Evolutionary conservation across 2,888 invertebrate genomes (phyloP), one percentile per base, ranked within the genome.

Genomic region (Papilio elwesi): DNA sequence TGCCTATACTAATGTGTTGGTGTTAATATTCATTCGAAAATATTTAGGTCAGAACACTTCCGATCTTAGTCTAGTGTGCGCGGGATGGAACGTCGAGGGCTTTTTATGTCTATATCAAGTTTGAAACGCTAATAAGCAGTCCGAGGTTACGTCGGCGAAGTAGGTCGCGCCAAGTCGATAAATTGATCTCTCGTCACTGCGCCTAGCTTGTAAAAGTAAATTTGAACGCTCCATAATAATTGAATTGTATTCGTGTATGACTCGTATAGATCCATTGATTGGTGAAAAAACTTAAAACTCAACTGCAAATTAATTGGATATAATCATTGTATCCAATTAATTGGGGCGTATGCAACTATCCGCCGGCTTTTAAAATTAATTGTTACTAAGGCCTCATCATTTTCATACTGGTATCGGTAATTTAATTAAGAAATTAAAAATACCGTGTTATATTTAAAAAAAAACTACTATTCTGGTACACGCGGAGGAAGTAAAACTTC

Each of bases 81-180:
- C 47, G 48, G 13, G 68, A 68, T 57, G 38, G 68, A 51, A 62
- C 48, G 26, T 68, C 49, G 51, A 59, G 15, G 49, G 68, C 59
- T 68, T 64, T 70, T 64, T 53, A 70, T 64, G 62, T 52, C 48
- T 62, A 49, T 62, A 68, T 63, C 52, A 53, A 72, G 71, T 68
- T 68, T 68, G 63, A 72, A 73, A 73, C 55, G 53, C 55, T 64
- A 73, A 64, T 55, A 68, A 49, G 64, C 49, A 68, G 64, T 26
- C 16, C 68, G 55, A 57, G 68, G 72, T 73, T 55, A 55, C 64
- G 48, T 55, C 49, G 53, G 26, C 52, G 52, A 72, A 68, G 63
- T 68, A 48, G 68, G 72, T 64, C 72, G 55, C 64, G 38, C 48
- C 55, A 52, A 53, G 38, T 53, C 68, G 59, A 71, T 72, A 72